These are phyloP conservation scores for Hetaerina titia DNA, from an alignment of 2,888 invertebrate species.

Conservation along the genomic window DNA sequence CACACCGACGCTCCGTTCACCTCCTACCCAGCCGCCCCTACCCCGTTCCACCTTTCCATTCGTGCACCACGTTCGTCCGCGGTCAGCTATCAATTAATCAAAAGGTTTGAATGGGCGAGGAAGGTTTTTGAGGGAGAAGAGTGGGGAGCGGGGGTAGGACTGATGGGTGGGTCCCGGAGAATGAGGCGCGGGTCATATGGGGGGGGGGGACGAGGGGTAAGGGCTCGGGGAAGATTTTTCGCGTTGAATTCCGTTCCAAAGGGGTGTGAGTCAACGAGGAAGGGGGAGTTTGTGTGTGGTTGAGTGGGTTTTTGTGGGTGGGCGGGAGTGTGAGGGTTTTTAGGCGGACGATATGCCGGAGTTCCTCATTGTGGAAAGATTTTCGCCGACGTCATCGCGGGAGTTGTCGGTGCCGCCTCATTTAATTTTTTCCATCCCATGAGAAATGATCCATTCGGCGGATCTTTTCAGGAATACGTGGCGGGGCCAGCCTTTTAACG, in stretches of 20 bases:
- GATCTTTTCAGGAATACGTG: background rate
- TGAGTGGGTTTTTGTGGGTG: background rate
- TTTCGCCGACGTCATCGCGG: background rate
- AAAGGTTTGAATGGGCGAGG: background rate
- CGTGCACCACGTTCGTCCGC: background rate
- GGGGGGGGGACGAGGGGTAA: background rate
- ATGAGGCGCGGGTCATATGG: background rate
- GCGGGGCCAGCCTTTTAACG: background rate
- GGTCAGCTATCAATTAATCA: conserved; percentile 25
- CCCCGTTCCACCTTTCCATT: background rate
- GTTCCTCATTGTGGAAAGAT: background rate
- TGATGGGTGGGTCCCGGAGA: too few relatives aligned
- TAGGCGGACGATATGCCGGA: background rate
- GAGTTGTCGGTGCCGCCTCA: background rate
- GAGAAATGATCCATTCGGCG: background rate
- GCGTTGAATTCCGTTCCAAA: background rate
- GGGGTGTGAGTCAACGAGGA: background rate
- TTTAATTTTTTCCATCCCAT: background rate
- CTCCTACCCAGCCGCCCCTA: background rate
- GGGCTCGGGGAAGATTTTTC: background rate
- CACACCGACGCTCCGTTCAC: background rate
- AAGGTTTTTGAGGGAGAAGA: background rate
- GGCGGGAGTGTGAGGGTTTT: background rate
- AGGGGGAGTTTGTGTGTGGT: background rate
- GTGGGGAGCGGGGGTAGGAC: background rate